A percentile compares a stretch with the other conserved stretches of the same genome.
Evolutionary conservation across 2,113 vertebrate species (phyloP).

Genomic region (Mesembrinibis cayennensis): DNA sequence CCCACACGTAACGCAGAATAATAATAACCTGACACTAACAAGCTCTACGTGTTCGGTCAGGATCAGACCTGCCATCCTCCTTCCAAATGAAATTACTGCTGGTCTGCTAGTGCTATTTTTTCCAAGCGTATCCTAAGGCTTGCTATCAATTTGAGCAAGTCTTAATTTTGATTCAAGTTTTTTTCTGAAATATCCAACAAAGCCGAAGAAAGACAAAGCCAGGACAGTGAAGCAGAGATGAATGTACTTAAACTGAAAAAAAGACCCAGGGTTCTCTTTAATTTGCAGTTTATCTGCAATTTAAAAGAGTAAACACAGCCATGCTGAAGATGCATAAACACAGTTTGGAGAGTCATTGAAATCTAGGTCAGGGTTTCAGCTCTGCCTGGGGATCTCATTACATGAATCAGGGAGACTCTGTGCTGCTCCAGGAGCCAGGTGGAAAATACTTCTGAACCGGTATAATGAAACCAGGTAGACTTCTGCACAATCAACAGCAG

Average conservation of each 20-base stretch:
- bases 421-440: background rate
- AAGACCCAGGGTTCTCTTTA: background rate
- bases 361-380: conserved; percentile 13
- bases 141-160: background rate
- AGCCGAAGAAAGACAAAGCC: background rate
- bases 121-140: background rate
- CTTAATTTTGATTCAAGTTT: background rate
- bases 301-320: conserved; percentile 11
- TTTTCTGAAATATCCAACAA: background rate
- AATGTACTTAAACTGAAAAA: background rate
- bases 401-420: background rate
- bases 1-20: background rate
- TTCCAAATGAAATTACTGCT: background rate
- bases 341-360: background rate
- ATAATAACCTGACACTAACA: background rate
- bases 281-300: conserved; percentile 6
- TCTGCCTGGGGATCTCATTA: conserved; percentile 25
- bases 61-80: background rate
- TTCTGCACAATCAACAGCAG: background rate
- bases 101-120: background rate
- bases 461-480: background rate
- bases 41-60: background rate
- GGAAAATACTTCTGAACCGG: background rate
- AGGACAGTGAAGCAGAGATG: background rate
- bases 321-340: background rate